These are phyloP conservation scores for Promerops cafer DNA, from an alignment of 2,113 vertebrate genomes.

Conservation along the genomic window DNA sequence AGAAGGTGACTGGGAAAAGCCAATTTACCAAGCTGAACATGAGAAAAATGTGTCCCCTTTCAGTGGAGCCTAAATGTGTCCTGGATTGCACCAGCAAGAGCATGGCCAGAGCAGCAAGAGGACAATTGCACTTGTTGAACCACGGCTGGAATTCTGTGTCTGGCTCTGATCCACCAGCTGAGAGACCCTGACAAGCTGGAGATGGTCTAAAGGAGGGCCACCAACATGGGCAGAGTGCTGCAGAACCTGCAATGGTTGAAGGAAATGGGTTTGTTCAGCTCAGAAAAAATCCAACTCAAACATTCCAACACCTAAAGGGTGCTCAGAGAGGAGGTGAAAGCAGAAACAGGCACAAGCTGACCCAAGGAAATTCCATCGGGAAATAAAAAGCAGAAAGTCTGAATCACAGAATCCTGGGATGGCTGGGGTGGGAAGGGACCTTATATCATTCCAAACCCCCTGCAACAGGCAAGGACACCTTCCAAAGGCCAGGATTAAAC, in stretches of 20 bases:
- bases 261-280: neutral
- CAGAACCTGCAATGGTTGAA: neutral
- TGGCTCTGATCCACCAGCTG: neutral
- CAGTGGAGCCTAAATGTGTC: neutral
- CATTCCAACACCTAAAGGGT: neutral
- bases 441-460: rapidly evolving
- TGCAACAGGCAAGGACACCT: neutral
- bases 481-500: neutral
- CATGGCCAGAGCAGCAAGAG: neutral
- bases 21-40: neutral
- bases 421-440: neutral
- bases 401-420: neutral
- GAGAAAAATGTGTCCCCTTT: neutral
- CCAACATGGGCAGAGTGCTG: neutral
- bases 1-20: neutral
- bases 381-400: neutral
- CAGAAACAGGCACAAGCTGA: neutral
- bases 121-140: neutral
- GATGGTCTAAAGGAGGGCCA: neutral
- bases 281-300: neutral
- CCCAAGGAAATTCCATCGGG: neutral
- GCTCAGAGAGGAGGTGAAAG: neutral
- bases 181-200: neutral
- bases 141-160: rapidly evolving
- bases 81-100: neutral